These are phyloP conservation scores for Brassicogethes aeneus DNA, from an alignment of 2,888 invertebrate genomes.

Conservation along the genomic window DNA sequence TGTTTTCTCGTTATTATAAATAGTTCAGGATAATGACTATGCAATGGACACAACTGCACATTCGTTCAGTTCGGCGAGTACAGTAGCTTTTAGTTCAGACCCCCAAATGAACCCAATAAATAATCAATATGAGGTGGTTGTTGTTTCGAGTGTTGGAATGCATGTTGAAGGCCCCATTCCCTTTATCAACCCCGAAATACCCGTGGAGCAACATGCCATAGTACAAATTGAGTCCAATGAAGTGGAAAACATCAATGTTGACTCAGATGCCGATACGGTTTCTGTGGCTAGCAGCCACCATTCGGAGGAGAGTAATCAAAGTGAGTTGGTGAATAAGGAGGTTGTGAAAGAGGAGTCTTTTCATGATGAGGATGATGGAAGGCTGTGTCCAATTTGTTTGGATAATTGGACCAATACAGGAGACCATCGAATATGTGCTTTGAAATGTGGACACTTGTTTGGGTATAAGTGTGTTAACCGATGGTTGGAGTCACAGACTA, in stretches of 20 bases:
- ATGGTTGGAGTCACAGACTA: conserved; percentile 56
- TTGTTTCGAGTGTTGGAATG: conserved; percentile 11
- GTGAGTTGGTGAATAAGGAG: conserved; percentile 5
- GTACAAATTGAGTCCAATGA: conserved; percentile 14
- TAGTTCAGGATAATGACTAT: not conserved
- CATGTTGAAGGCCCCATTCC: conserved; percentile 14
- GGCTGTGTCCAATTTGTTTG: conserved; percentile 79
- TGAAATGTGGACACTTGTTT: conserved; percentile 90
- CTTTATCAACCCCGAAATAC: conserved; percentile 14
- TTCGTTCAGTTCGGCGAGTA: not conserved
- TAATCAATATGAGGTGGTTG: not conserved
- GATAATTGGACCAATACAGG: conserved; percentile 84
- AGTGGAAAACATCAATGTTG: conserved; percentile 4
- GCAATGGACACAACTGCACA: not conserved
- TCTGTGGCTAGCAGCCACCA: conserved; percentile 13
- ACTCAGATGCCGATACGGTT: not conserved
- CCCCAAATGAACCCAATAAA: not conserved
- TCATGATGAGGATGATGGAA: conserved; percentile 51
- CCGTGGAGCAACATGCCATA: conserved; percentile 14
- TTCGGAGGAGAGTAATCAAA: conserved; percentile 18
- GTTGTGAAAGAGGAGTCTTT: not conserved
- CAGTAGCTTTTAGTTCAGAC: not conserved
- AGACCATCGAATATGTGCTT: conserved; percentile 72
- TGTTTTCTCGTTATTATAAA: too few species aligned
- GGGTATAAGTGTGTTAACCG: conserved; percentile 70